Conservation (phyloP, 1,140 invertebrate species). For the Euura saliciscinereae region DNA sequence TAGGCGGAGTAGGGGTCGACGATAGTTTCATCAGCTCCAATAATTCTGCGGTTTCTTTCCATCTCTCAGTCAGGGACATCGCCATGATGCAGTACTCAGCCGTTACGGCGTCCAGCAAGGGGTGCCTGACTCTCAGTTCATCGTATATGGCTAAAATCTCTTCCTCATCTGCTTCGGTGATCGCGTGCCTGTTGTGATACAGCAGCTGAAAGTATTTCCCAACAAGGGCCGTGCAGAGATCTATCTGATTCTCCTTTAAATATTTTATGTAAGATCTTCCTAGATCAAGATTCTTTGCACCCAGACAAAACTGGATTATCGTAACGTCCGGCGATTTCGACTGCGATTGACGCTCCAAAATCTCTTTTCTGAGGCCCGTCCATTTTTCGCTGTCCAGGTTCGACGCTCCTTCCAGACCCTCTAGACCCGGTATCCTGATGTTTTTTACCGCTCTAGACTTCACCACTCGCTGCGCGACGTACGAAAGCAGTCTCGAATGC, state of each 20-base stretch:
- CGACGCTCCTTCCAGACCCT: not conserved
- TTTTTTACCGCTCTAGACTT: not conserved
- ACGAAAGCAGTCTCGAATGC: not conserved
- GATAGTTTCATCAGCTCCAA: constrained; percentile 64
- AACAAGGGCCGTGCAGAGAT: constrained; percentile 61
- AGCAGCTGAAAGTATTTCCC: constrained; percentile 64
- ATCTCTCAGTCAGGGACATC: constrained; percentile 66
- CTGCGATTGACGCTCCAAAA: constrained; percentile 33
- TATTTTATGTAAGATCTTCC: constrained; percentile 65
- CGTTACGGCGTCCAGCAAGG: constrained; percentile 63
- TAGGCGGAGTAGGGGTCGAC: constrained; percentile 36
- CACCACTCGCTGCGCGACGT: no score
- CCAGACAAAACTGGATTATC: constrained; percentile 60
- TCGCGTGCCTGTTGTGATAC: constrained; percentile 33
- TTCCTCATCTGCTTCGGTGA: constrained; percentile 59
- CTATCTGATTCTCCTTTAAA: constrained; percentile 54
- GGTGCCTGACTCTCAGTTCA: constrained; percentile 61
- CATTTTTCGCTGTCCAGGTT: constrained; percentile 30
- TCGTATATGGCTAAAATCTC: constrained; percentile 63
- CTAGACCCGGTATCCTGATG: not conserved
- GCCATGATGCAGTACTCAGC: constrained; percentile 65
- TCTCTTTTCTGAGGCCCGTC: constrained; percentile 30
- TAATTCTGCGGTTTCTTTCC: constrained; percentile 66
- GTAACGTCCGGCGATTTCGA: constrained; percentile 65
- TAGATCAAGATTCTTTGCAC: constrained; percentile 49